Percentiles rank a stretch among this genome's conserved stretches.
These are phyloP conservation scores for Chelonia mydas DNA, from an alignment of 2,797 vertebrate species.

Conservation along the genomic window DNA sequence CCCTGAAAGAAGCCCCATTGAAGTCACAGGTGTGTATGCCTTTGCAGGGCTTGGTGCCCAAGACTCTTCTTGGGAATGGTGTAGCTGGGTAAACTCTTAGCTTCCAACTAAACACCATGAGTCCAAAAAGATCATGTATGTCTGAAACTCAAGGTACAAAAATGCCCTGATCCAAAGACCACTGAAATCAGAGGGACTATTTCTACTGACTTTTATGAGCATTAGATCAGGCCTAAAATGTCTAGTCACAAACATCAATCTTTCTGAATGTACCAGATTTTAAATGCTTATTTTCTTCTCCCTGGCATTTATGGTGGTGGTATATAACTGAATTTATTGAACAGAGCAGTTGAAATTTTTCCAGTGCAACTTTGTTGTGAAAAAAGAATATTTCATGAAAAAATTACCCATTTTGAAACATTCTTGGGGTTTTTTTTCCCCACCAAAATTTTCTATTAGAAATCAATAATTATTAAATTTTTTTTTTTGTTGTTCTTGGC, in stretches of 20 bases:
- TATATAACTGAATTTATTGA: background rate
- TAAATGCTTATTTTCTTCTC: slow-evolving; percentile 33
- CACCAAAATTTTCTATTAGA: background rate
- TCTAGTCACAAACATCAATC: background rate
- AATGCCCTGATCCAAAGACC: background rate
- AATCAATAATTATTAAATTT: background rate
- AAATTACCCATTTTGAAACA: background rate
- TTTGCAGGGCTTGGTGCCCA: rapidly evolving
- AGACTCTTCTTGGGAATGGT: background rate
- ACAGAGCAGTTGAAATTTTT: background rate
- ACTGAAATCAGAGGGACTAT: background rate
- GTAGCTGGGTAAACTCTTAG: background rate
- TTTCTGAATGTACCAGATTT: slow-evolving; percentile 27
- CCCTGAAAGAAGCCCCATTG: background rate
- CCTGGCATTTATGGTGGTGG: background rate
- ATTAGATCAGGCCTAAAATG: background rate
- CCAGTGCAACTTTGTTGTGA: background rate
- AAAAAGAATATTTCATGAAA: background rate
- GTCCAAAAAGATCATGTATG: background rate
- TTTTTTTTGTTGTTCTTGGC: background rate
- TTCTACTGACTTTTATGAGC: background rate
- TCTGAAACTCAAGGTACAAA: background rate
- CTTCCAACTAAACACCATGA: background rate
- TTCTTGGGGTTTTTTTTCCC: background rate
- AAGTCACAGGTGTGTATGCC: background rate